Conservation (phyloP, 2,797 vertebrate species). For the Synaphobranchus kaupii region DNA sequence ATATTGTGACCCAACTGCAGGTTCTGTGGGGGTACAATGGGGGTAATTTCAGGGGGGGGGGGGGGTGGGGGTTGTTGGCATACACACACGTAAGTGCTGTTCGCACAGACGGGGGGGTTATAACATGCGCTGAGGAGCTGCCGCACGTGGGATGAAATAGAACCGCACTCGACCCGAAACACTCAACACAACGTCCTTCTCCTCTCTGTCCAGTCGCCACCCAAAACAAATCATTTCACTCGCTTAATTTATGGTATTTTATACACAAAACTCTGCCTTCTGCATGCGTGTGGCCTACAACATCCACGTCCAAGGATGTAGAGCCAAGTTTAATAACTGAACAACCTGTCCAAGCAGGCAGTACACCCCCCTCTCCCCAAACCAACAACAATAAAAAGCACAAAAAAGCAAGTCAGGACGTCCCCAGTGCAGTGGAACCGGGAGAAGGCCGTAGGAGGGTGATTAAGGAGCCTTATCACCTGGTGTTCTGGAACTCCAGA, state of each 20-base stretch:
- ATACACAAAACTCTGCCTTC: not conserved
- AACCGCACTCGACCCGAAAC: not conserved
- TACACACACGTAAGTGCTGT: not conserved
- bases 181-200: not conserved
- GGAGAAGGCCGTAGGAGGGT: not conserved
- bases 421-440: not conserved
- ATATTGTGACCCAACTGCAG: slow-evolving; percentile 21
- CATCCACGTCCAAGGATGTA: not conserved
- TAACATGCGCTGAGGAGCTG: slow-evolving; percentile 22
- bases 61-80: slow-evolving; percentile 29
- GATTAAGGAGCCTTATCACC: slow-evolving; percentile 14
- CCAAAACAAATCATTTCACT: not conserved
- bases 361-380: slow-evolving; percentile 5
- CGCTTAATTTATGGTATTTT: not conserved
- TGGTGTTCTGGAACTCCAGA: not conserved
- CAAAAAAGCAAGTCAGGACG: not conserved
- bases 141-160: not conserved
- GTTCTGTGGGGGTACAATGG: slow-evolving; percentile 23
- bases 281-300: not conserved
- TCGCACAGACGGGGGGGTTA: slow-evolving; percentile 33
- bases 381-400: slow-evolving; percentile 17
- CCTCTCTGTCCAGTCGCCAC: not conserved
- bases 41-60: not conserved
- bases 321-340: not conserved
- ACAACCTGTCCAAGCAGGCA: slow-evolving; percentile 17